Evolutionary conservation across 2,888 invertebrate genomes (phyloP).

Genomic region (Ashinkailepas kermadecensis): DNA sequence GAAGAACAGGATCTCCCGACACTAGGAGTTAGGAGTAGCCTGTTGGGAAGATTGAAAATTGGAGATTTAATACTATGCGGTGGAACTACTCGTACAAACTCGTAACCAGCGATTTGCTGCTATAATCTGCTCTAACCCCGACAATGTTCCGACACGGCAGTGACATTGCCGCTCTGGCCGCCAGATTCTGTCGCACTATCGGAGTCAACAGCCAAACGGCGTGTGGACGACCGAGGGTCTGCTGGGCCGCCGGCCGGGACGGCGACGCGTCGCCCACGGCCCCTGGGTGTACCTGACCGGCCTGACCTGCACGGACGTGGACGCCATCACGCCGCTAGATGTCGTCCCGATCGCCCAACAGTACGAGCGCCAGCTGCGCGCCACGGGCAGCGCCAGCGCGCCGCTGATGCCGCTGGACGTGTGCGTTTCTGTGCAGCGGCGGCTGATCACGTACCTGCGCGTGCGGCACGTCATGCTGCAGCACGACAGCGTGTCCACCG

Average conservation of each 20-base stretch:
- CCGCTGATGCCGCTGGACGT: not conserved
- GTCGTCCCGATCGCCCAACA: not conserved
- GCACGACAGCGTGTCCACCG: too few species aligned
- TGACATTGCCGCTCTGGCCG: too few species aligned
- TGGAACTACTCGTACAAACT: too few species aligned
- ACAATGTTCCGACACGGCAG: too few species aligned
- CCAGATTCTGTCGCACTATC: not conserved
- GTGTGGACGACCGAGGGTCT: not conserved
- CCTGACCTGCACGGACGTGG: not conserved
- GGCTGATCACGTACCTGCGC: not conserved
- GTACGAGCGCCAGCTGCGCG: not conserved
- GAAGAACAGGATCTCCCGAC: too few species aligned
- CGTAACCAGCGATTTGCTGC: too few species aligned
- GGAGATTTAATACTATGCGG: too few species aligned
- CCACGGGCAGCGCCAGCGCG: not conserved
- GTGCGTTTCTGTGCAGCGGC: conserved; percentile 14
- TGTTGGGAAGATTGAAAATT: too few species aligned
- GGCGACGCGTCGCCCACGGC: not conserved
- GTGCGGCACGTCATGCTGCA: not conserved
- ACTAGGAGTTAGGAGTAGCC: too few species aligned
- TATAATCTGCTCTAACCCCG: too few species aligned
- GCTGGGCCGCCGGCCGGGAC: conserved; percentile 15
- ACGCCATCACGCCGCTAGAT: not conserved
- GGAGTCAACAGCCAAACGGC: not conserved
- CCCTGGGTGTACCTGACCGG: conserved; percentile 10